phyloP scores from a whole-genome alignment of 37 sponge, comb jelly and placozoan genomes.

The Chondrosia reniformis region DNA sequence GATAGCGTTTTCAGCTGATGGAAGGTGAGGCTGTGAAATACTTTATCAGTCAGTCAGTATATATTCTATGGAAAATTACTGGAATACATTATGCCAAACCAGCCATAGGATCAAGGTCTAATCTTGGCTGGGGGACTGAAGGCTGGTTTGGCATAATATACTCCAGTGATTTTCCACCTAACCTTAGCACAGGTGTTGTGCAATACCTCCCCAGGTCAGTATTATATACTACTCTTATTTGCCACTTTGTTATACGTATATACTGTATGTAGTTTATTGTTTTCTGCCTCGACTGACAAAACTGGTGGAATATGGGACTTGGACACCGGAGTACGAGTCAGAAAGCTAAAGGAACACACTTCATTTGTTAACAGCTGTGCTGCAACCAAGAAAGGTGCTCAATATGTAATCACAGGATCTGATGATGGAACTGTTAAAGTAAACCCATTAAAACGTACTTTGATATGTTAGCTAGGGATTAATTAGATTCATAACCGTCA shows the following conservation, averaged over 20 bases:
- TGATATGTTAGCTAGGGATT: not conserved
- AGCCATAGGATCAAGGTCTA: too few relatives aligned
- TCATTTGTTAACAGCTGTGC: constrained; percentile 89
- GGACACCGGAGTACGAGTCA: constrained; percentile 76
- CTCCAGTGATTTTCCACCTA: too few relatives aligned
- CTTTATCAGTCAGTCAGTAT: too few relatives aligned
- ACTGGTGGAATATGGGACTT: constrained; percentile 91
- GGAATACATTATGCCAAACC: too few relatives aligned
- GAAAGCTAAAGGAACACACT: constrained; percentile 89
- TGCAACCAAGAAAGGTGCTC: constrained; percentile 52
- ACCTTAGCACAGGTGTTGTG: too few relatives aligned
- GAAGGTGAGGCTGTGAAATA: constrained; percentile 57
- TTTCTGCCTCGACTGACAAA: constrained; percentile 86
- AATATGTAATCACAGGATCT: constrained; percentile 78
- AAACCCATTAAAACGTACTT: not conserved
- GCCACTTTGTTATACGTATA: too few relatives aligned
- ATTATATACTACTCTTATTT: too few relatives aligned
- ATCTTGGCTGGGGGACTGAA: too few relatives aligned
- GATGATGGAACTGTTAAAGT: constrained; percentile 95
- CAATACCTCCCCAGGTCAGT: too few relatives aligned
- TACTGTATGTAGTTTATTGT: constrained; percentile 54
- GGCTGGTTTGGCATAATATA: too few relatives aligned
- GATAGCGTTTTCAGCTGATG: constrained; percentile 81
- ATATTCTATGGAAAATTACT: too few relatives aligned
- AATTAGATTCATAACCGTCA: too few relatives aligned